phyloP scores from a whole-genome alignment of 2,113 vertebrate species.

The Oreochromis tanganicae region DNA sequence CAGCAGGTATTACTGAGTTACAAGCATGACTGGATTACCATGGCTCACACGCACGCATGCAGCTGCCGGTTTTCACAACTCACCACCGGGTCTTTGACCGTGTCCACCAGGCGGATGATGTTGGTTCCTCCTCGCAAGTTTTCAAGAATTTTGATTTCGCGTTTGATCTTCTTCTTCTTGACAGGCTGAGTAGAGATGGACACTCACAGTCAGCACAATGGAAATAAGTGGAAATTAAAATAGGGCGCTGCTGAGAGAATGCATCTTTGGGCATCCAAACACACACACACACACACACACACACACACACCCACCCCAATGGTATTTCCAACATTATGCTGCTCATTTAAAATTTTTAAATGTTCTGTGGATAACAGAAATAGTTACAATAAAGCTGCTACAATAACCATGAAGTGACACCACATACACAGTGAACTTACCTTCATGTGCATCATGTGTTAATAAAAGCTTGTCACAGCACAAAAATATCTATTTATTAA shows the following conservation, averaged over 20 bases:
- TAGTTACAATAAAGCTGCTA: neutral
- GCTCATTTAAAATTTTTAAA: neutral
- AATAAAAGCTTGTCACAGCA: neutral
- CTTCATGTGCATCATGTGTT: neutral
- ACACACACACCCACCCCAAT: neutral
- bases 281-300: neutral
- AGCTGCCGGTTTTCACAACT: slow-evolving; percentile 31
- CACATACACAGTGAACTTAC: neutral
- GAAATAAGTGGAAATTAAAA: neutral
- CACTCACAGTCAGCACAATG: neutral
- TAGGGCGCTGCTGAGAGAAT: neutral
- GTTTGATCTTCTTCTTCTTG: slow-evolving; percentile 99
- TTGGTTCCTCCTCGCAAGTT: slow-evolving; percentile 96
- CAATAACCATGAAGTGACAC: neutral
- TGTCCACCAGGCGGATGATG: slow-evolving; percentile 97
- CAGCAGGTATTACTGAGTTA: neutral
- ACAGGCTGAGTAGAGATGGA: slow-evolving; percentile 78
- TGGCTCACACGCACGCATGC: neutral
- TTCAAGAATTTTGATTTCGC: slow-evolving; percentile 98
- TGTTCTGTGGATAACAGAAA: neutral
- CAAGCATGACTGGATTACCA: slow-evolving; percentile 12
- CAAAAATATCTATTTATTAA: neutral
- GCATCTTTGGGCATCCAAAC: neutral
- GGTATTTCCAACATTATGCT: neutral
- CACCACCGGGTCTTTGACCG: slow-evolving; percentile 98